Evolutionary conservation across 30 jellyfish, hydroid and myxozoan genomes (phyloP).

Genomic region (Aurelia coerulea): DNA sequence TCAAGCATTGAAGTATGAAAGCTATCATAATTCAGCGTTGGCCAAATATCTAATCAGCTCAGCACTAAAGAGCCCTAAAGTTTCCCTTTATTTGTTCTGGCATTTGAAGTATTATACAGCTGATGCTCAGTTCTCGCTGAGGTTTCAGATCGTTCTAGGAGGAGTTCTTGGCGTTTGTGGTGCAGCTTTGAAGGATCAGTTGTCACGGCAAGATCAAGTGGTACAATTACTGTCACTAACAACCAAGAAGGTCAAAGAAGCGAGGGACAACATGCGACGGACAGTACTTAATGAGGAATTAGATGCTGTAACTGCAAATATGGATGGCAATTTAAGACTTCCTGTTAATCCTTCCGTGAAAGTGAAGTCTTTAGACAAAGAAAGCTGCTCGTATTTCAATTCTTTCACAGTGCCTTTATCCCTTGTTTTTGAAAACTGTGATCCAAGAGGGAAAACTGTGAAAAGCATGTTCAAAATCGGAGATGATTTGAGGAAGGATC

Average conservation of each 20-base stretch:
- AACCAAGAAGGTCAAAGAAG: slow-evolving; percentile 74
- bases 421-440: slow-evolving; percentile 77
- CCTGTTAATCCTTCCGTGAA: slow-evolving; percentile 88
- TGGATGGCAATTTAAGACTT: slow-evolving; percentile 63
- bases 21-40: slow-evolving; percentile 92
- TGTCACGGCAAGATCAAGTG: slow-evolving; percentile 82
- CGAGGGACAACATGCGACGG: slow-evolving; percentile 70
- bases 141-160: slow-evolving; percentile 90
- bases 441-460: slow-evolving; percentile 78
- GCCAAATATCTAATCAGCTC: slow-evolving; percentile 79
- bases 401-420: slow-evolving; percentile 89
- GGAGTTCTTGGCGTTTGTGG: slow-evolving; percentile 95
- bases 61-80: slow-evolving; percentile 78
- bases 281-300: slow-evolving; percentile 60
- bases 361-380: slow-evolving; percentile 46
- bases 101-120: slow-evolving; percentile 90
- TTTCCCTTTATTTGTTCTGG: slow-evolving; percentile 94
- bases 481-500: slow-evolving; percentile 93
- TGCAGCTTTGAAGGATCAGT: slow-evolving; percentile 75
- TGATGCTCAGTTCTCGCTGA: slow-evolving; percentile 92
- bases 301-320: slow-evolving; percentile 42
- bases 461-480: slow-evolving; percentile 93
- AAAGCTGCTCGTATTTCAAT: slow-evolving; percentile 78
- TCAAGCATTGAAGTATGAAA: slow-evolving; percentile 90
- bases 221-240: slow-evolving; percentile 64